phyloP scores from a whole-genome alignment of 2,888 invertebrate genomes.

The Drosophila fungiperda region DNA sequence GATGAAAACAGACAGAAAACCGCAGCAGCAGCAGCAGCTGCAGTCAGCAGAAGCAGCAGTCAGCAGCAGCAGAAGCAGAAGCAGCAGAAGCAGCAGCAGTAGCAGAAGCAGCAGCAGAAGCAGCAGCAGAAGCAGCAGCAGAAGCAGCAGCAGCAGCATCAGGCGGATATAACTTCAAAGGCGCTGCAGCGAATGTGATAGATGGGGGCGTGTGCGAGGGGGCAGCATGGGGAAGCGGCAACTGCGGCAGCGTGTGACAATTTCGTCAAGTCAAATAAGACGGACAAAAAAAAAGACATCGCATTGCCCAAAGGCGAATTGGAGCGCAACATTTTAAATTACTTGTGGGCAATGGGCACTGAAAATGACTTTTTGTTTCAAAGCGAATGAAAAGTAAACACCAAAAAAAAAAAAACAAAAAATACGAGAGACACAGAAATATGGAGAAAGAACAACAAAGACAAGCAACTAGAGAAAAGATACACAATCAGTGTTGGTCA shows the following conservation, averaged over 20 bases:
- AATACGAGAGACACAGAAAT: not conserved
- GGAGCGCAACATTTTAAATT: constrained; percentile 72
- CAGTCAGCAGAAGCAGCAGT: not conserved
- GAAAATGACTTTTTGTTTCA: constrained; percentile 45
- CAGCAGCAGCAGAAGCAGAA: constrained; percentile 1
- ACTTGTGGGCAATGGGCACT: constrained; percentile 60
- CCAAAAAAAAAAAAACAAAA: not conserved
- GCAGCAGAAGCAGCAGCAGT: constrained; percentile 15
- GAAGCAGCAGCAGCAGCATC: constrained; percentile 2
- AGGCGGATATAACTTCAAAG: constrained; percentile 51
- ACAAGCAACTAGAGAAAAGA: constrained; percentile 12
- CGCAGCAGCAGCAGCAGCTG: constrained; percentile 46
- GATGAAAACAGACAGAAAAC: constrained; percentile 47
- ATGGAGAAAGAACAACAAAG: constrained; percentile 11
- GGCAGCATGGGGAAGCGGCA: constrained; percentile 5
- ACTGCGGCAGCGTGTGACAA: constrained; percentile 60
- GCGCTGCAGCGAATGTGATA: constrained; percentile 38
- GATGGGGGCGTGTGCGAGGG: constrained; percentile 37
- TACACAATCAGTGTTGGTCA: not conserved
- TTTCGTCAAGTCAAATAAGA: constrained; percentile 44
- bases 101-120: constrained; percentile 36
- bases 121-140: constrained; percentile 28
- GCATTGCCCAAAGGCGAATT: constrained; percentile 55
- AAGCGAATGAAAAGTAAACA: constrained; percentile 3
- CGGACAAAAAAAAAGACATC: constrained; percentile 51